phyloP scores from a whole-genome alignment of 2,113 vertebrate genomes.

The Heterotilapia buettikoferi region DNA sequence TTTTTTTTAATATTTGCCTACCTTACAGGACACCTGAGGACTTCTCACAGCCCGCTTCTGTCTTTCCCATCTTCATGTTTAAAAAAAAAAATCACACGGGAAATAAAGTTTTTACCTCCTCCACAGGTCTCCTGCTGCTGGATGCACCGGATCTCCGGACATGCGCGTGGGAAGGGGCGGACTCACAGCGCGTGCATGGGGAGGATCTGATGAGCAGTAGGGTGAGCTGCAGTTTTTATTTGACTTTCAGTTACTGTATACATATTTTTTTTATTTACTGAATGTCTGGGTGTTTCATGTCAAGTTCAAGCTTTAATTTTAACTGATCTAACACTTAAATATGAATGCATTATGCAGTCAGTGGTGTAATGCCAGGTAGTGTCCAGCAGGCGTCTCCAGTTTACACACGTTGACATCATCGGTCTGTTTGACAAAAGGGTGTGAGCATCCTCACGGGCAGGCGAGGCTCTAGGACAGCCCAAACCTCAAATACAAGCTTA shows the following conservation, averaged over 20 bases:
- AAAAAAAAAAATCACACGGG: not conserved
- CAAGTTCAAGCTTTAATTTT: not conserved
- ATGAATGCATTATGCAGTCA: not conserved
- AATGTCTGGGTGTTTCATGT: not conserved
- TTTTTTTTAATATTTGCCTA: not conserved
- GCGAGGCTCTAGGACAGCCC: not conserved
- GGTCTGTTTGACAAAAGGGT: slow-evolving; percentile 36
- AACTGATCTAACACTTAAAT: not conserved
- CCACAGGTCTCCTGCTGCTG: not conserved
- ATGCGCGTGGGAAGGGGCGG: slow-evolving; percentile 10
- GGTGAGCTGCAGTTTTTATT: not conserved
- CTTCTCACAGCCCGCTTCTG: not conserved
- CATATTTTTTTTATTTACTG: not conserved
- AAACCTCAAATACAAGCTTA: not conserved
- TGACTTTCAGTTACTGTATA: not conserved
- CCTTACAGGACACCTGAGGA: not conserved
- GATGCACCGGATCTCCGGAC: not conserved
- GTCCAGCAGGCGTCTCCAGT: slow-evolving; percentile 37
- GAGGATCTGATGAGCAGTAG: not conserved
- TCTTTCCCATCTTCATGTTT: not conserved
- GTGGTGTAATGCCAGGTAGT: not conserved
- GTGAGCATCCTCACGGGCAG: not conserved
- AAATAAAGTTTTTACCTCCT: not conserved
- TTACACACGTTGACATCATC: not conserved
- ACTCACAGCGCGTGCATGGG: not conserved